These are phyloP conservation scores for Hiodon alosoides DNA, from an alignment of 2,113 vertebrate genomes.

Conservation along the genomic window DNA sequence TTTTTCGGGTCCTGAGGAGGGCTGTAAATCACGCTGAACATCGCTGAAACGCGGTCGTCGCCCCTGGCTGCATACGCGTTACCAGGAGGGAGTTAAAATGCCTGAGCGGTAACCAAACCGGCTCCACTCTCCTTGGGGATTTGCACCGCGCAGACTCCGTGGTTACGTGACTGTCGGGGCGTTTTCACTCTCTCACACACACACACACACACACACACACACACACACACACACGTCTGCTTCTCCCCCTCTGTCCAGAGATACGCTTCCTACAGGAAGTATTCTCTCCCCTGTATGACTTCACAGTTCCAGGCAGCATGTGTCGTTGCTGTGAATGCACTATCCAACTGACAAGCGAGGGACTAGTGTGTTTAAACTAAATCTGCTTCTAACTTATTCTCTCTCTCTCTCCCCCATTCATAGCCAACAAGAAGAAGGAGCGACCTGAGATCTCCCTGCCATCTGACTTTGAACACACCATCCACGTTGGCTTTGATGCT, in stretches of 20 bases:
- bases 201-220: no score
- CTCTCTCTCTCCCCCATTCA: conserved; percentile 14
- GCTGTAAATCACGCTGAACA: no score
- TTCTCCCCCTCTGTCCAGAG: not conserved
- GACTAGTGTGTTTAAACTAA: no score
- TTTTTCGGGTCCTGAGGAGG: no score
- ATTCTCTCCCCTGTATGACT: no score
- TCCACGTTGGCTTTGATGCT: conserved; percentile 93
- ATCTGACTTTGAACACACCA: conserved; percentile 93
- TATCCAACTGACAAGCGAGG: no score
- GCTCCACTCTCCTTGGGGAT: not conserved
- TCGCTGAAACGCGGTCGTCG: no score
- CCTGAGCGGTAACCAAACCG: not conserved
- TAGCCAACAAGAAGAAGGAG: conserved; percentile 91
- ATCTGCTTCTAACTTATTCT: not conserved
- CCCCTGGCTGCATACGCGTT: no score
- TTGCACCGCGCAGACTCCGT: not conserved
- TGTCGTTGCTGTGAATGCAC: no score
- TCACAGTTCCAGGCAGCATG: no score
- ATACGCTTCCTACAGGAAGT: not conserved
- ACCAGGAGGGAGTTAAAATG: not conserved
- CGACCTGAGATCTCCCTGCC: conserved; percentile 93
- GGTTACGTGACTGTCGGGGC: not conserved
- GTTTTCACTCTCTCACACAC: not conserved
- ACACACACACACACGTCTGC: not conserved